Evolutionary conservation across 2,888 invertebrate species (phyloP).

Genomic region (Caenorhabditis japonica): DNA sequence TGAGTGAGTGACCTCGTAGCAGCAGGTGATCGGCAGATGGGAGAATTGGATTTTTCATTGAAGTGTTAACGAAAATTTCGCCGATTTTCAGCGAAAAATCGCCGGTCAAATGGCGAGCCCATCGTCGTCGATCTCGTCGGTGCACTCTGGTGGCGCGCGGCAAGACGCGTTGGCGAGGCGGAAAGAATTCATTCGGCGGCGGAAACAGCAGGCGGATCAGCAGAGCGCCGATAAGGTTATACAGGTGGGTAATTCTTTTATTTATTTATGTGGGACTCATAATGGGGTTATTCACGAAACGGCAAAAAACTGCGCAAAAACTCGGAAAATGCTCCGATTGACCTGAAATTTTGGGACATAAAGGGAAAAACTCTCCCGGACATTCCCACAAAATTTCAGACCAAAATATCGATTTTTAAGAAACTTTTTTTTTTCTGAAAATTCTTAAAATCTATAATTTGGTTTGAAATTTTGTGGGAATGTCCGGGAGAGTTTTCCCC

Average conservation of each 20-base stretch:
- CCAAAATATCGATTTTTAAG: too few relatives aligned
- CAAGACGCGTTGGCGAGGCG: conserved; percentile 93
- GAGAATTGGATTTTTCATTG: background rate
- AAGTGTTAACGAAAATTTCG: background rate
- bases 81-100: conserved; percentile 58
- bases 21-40: conserved; percentile 23
- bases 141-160: conserved; percentile 55
- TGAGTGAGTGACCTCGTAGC: conserved; percentile 25
- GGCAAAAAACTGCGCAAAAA: too few relatives aligned
- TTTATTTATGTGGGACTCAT: too few relatives aligned
- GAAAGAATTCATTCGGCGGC: conserved; percentile 84
- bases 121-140: conserved; percentile 71
- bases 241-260: conserved; percentile 47
- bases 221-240: conserved; percentile 82
- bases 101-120: conserved; percentile 71
- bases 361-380: too few relatives aligned
- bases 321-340: too few relatives aligned
- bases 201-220: conserved; percentile 85
- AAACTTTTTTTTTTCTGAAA: too few relatives aligned
- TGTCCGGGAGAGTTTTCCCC: too few relatives aligned
- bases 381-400: too few relatives aligned
- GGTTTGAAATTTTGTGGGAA: too few relatives aligned
- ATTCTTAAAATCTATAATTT: too few relatives aligned
- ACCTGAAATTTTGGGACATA: too few relatives aligned
- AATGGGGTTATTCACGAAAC: too few relatives aligned